Base-by-base conservation (phyloP, 1,140 invertebrate species). In the Dreissena rostriformis region DNA sequence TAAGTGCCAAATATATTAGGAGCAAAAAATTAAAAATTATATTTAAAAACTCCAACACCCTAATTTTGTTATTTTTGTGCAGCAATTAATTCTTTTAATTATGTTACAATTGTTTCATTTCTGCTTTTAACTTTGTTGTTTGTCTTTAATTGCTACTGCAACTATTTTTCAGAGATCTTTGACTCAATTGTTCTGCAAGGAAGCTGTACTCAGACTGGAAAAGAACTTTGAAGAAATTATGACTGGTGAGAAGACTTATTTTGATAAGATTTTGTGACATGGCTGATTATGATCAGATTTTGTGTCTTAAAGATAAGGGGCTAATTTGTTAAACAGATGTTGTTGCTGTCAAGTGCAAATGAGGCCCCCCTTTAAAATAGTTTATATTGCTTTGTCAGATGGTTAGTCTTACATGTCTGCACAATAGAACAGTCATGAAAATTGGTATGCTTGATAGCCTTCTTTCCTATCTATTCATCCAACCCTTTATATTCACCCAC, bases 161-260 rank as follows among this genome's bases (percentile, higher is more conserved):
- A 51, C 4, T 82, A 15, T 70, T 63, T 86, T 89, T 1, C 80
- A 93, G 92, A 82, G 86, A 26, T 72, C 85, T 12, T 28, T 93
- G 71, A 90, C 92, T 65, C 87, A 87, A 72, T 57, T 90, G 19
- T 91, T 93, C 63, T 92, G 91, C 79, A 73, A 86, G 19, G 86
- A 92, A 80, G 92, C 92, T 12, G 66, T 79, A 72, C 80, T 76
- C 66, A 89, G 91, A 80, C 89, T 92, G 14, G 61, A 87, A 11
- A 29, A 82, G 28, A 88, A 88, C 29, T 8, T 90, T 52, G n/a
- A 87, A 72, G 86, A 91, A 24, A 61, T 92, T 15, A 14, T 61
- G 22, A 26, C 53, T 73, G 88, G 91, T 92, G 84, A 80, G 75
- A 39, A 39, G 39, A 39, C 39, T 39, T 39, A 39, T 80, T 52